Conservation (phyloP, 2,888 invertebrate species). For the Cyclophora punctaria region DNA sequence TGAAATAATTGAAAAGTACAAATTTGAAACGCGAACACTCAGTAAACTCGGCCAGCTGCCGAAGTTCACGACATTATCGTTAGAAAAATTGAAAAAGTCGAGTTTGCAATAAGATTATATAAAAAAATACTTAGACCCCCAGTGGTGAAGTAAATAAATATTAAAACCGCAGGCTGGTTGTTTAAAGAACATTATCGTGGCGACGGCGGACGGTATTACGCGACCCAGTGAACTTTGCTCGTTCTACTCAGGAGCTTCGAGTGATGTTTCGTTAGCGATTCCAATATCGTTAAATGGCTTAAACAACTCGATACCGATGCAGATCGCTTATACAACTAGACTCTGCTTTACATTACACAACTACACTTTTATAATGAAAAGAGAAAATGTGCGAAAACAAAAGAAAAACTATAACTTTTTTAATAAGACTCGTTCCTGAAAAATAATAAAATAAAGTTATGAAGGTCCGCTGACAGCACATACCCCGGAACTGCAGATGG, state of each 20-base stretch:
- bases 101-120: conserved; percentile 34
- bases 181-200: conserved; percentile 41
- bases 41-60: conserved; percentile 29
- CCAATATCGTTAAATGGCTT: conserved; percentile 28
- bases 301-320: conserved; percentile 3
- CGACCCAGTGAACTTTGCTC: conserved; percentile 39
- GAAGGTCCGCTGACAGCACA: conserved; percentile 17
- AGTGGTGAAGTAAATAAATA: conserved; percentile 36
- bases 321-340: conserved; percentile 1
- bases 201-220: conserved; percentile 32
- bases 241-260: conserved; percentile 25
- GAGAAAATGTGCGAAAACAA: neutral
- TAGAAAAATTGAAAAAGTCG: conserved; percentile 45
- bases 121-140: conserved; percentile 29
- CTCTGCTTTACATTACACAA: neutral
- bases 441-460: conserved; percentile 13
- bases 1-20: conserved; percentile 53
- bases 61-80: conserved; percentile 44
- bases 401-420: neutral
- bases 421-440: neutral
- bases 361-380: conserved; percentile 4
- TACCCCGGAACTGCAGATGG: conserved; percentile 32
- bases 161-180: conserved; percentile 36
- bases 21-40: conserved; percentile 37
- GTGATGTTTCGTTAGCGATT: conserved; percentile 27